A percentile compares a stretch with the other conserved stretches of the same genome.
Evolutionary conservation across 2,113 vertebrate species (phyloP).

Genomic region (Syngnathoides biaculeatus): DNA sequence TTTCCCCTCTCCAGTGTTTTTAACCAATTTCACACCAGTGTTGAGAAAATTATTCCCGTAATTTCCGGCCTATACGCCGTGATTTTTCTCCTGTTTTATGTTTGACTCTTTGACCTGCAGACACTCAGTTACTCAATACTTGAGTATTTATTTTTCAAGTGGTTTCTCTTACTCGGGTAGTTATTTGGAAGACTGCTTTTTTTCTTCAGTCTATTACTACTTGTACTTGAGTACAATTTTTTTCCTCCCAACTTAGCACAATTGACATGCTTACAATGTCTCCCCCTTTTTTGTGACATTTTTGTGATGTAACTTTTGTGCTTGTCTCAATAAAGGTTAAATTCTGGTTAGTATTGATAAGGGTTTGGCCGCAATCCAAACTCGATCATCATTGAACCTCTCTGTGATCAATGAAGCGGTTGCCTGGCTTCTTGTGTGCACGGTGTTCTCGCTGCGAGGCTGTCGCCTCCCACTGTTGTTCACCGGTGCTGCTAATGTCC

Average conservation of each 20-base stretch:
- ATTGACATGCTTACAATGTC: no score
- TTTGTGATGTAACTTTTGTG: not conserved
- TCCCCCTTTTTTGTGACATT: not conserved
- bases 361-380: not conserved
- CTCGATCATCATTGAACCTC: not conserved
- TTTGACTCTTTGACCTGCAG: no score
- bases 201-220: no score
- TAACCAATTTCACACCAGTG: slow-evolving; percentile 3
- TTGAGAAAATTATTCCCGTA: no score
- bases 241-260: no score
- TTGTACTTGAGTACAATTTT: no score
- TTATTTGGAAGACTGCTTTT: no score
- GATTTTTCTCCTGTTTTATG: no score
- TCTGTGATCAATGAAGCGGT: not conserved
- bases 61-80: no score
- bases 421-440: not conserved
- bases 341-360: not conserved
- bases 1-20: slow-evolving; percentile 49
- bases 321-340: not conserved
- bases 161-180: no score
- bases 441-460: slow-evolving; percentile 40
- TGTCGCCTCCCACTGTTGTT: slow-evolving; percentile 43
- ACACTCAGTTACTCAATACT: no score
- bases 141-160: no score
- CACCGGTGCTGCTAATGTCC: slow-evolving; percentile 29